A percentile compares a stretch with the other conserved stretches of the same genome.
Conservation (phyloP, 92 coral and sea anemone genomes). For the Galaxea fascicularis region DNA sequence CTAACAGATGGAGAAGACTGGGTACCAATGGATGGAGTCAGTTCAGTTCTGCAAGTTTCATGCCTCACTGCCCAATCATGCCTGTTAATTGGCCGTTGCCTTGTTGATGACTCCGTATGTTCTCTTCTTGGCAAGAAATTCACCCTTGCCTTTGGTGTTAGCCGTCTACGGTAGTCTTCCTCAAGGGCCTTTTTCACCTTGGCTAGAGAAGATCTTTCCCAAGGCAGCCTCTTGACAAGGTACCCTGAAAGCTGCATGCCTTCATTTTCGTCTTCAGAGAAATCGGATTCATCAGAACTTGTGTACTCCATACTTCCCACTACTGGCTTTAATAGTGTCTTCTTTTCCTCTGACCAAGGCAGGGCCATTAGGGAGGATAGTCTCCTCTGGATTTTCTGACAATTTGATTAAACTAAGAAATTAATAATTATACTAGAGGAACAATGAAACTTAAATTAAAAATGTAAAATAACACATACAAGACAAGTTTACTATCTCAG, state of each 20-base stretch:
- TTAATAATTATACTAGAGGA: background rate
- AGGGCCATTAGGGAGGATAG: background rate
- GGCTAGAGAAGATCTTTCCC: too few relatives aligned
- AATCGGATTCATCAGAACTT: too few relatives aligned
- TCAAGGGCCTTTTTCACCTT: too few relatives aligned
- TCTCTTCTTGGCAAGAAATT: background rate
- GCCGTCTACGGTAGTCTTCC: too few relatives aligned
- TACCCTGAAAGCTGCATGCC: background rate
- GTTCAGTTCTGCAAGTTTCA: background rate
- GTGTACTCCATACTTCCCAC: background rate
- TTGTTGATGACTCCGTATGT: background rate
- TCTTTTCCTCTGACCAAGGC: conserved; percentile 4
- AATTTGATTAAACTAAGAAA: background rate
- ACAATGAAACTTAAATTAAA: background rate
- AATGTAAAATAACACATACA: too few relatives aligned
- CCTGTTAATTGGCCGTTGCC: background rate
- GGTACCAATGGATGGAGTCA: background rate
- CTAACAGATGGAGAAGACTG: background rate
- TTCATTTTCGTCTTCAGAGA: too few relatives aligned
- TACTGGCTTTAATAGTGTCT: background rate
- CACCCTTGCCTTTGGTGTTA: background rate
- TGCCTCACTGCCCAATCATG: background rate
- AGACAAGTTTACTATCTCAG: background rate
- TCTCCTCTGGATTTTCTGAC: conserved; percentile 14
- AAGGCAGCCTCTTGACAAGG: background rate